These are phyloP conservation scores for Protonemura montana DNA, from an alignment of 2,888 invertebrate genomes.

Conservation along the genomic window DNA sequence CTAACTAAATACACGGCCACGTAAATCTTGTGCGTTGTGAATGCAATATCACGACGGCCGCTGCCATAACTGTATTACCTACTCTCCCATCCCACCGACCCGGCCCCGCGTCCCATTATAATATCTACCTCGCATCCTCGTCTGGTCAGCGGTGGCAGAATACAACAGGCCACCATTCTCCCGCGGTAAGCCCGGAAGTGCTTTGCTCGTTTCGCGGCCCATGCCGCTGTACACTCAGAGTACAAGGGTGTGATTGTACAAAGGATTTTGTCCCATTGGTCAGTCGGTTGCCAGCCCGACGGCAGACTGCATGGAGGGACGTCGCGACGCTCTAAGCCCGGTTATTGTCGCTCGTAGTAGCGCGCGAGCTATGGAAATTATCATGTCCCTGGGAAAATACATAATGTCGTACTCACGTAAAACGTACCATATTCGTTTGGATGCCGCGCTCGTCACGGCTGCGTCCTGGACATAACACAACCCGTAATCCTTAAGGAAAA, in stretches of 20 bases:
- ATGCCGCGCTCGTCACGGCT: not conserved
- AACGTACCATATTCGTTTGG: not conserved
- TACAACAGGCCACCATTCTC: not conserved
- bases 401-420: constrained; percentile 12
- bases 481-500: not conserved
- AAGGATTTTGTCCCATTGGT: constrained; percentile 14
- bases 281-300: not conserved
- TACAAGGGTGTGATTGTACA: constrained; percentile 27
- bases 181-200: not conserved
- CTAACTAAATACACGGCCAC: not conserved
- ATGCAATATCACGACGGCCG: not conserved
- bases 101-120: not conserved
- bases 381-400: not conserved
- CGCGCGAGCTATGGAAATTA: constrained; percentile 20
- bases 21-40: not conserved
- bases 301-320: not conserved
- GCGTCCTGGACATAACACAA: not conserved
- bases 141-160: not conserved
- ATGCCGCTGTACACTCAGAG: not conserved
- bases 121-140: not conserved
- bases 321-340: not conserved
- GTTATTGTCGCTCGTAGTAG: not conserved
- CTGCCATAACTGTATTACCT: not conserved
- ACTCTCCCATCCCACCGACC: too few species aligned
- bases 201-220: not conserved